Evolutionary conservation across 2,888 invertebrate genomes (phyloP).

Genomic region (Parasteatoda lunata): DNA sequence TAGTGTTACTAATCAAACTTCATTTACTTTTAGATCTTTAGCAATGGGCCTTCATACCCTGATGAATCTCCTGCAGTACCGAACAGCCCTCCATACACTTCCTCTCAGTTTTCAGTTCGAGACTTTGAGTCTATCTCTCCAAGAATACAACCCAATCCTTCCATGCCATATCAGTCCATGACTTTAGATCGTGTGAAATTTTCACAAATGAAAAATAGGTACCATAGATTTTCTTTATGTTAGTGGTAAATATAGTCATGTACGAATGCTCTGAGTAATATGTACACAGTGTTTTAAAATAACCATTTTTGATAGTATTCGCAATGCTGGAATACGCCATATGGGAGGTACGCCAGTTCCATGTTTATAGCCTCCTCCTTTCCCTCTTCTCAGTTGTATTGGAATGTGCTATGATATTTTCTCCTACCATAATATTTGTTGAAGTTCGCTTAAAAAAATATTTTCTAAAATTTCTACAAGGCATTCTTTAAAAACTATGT

Average conservation of each 20-base stretch:
- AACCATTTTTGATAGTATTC: too few species aligned
- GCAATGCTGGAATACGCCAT: too few species aligned
- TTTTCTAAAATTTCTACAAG: too few species aligned
- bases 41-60: conserved; percentile 17
- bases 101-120: background rate
- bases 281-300: too few species aligned
- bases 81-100: conserved; percentile 29
- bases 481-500: too few species aligned
- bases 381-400: too few species aligned
- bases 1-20: background rate
- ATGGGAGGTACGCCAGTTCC: too few species aligned
- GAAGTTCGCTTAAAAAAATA: too few species aligned
- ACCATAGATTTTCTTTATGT: background rate
- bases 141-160: conserved; percentile 15
- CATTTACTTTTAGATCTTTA: conserved; percentile 23
- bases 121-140: background rate
- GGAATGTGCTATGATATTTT: too few species aligned
- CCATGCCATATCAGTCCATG: conserved; percentile 63
- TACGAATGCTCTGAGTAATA: too few species aligned
- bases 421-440: too few species aligned
- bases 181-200: conserved; percentile 56
- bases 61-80: conserved; percentile 18
- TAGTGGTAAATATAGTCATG: background rate
- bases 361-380: too few species aligned
- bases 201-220: conserved; percentile 55